phyloP scores from a whole-genome alignment of 2,113 vertebrate species.

The Butorides virescens region DNA sequence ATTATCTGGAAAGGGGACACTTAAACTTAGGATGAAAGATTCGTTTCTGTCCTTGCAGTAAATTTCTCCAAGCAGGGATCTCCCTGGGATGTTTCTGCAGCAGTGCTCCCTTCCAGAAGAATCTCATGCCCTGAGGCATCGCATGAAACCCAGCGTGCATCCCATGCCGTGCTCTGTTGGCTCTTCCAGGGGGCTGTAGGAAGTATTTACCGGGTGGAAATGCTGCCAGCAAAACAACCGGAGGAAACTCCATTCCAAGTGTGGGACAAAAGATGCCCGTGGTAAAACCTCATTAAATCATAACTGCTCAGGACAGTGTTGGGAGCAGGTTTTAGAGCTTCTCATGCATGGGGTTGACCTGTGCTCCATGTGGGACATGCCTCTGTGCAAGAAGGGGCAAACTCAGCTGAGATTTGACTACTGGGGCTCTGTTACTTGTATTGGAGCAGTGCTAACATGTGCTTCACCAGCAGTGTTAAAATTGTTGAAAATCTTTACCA shows the following conservation, averaged over 20 bases:
- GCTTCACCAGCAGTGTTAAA: background rate
- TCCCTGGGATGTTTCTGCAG: background rate
- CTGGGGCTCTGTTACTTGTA: background rate
- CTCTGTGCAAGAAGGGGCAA: background rate
- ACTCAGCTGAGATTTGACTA: background rate
- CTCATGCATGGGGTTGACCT: background rate
- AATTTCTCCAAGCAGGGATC: background rate
- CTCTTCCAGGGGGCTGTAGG: background rate
- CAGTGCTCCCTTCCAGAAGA: background rate
- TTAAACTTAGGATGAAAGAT: background rate
- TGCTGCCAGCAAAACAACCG: background rate
- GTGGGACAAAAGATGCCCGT: background rate
- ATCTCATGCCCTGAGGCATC: rapidly evolving
- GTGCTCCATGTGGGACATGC: background rate
- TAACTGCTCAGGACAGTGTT: no score
- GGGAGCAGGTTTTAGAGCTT: background rate
- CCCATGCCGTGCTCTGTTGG: background rate
- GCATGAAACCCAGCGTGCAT: rapidly evolving
- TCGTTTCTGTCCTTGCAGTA: background rate
- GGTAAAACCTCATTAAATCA: background rate
- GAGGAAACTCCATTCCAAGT: background rate
- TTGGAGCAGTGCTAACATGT: no score
- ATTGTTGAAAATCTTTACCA: background rate
- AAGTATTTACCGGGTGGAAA: background rate
- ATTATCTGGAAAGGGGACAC: background rate